Evolutionary conservation across 2,113 vertebrate genomes (phyloP).

Genomic region (Poecile atricapillus): DNA sequence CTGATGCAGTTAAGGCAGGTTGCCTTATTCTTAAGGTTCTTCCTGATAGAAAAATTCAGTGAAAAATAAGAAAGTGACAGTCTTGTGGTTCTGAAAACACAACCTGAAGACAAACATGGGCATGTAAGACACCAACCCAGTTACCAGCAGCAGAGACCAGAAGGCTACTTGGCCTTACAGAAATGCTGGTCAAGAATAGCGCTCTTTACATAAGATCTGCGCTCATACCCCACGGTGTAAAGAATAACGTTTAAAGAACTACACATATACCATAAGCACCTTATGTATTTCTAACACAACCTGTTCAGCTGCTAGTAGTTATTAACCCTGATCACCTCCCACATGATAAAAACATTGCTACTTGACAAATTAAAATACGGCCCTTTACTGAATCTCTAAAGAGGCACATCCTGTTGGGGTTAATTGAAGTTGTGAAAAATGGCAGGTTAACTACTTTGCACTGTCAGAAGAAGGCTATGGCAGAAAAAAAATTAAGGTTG

Average conservation of each 20-base stretch:
- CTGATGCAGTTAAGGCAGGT: neutral
- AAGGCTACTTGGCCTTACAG: neutral
- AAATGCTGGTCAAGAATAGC: neutral
- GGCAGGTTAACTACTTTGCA: neutral
- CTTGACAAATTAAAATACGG: neutral
- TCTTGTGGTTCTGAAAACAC: neutral
- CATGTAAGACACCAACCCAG: neutral
- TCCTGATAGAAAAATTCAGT: neutral
- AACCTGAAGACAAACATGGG: neutral
- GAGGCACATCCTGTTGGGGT: neutral
- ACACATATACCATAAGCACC: neutral
- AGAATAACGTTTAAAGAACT: fast-evolving
- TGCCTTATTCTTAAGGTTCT: neutral
- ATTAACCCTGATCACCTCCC: neutral
- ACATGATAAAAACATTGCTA: neutral
- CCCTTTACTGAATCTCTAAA: neutral
- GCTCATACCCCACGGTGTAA: neutral
- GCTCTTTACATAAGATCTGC: neutral
- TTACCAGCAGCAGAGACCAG: neutral
- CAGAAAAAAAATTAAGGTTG: neutral
- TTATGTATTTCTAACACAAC: neutral
- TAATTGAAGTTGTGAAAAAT: neutral
- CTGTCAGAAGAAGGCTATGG: neutral
- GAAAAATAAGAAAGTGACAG: neutral
- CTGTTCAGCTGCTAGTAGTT: neutral